Percentiles rank a stretch among this genome's conserved stretches.
These are phyloP conservation scores for Lontra canadensis DNA, from an alignment of 2,113 vertebrate genomes.

Conservation along the genomic window DNA sequence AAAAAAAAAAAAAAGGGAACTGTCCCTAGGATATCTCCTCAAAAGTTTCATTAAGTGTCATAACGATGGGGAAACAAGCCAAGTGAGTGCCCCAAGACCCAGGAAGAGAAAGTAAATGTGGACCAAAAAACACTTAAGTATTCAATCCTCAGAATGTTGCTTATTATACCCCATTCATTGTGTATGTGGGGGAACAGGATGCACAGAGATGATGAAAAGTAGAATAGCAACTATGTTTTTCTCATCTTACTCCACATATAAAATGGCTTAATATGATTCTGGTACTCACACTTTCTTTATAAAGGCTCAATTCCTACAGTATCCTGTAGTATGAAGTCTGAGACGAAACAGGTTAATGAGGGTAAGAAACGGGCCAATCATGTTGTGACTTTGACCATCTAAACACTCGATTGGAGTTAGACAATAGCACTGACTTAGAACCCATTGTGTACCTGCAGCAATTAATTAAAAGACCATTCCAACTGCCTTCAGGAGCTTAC, in stretches of 20 bases:
- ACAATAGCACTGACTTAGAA: conserved; percentile 61
- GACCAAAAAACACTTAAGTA: not conserved
- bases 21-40: not conserved
- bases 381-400: conserved; percentile 14
- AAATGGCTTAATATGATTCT: not conserved
- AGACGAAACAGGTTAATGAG: conserved; percentile 34
- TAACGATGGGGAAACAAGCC: not conserved
- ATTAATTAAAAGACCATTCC: conserved; percentile 68
- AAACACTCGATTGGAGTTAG: conserved; percentile 59
- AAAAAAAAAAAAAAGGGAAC: not conserved
- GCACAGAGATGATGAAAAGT: not conserved
- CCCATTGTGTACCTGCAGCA: conserved; percentile 40
- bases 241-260: not conserved
- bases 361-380: conserved; percentile 34
- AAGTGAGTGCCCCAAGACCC: not conserved
- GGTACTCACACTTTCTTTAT: not conserved
- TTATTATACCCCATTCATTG: not conserved
- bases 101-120: not conserved
- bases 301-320: not conserved
- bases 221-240: not conserved
- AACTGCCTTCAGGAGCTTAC: conserved; percentile 63
- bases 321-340: not conserved
- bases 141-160: not conserved
- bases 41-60: not conserved
- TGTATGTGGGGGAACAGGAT: not conserved